Evolutionary conservation across 1,140 invertebrate genomes (phyloP).

Genomic region (Leptopilina clavipes): DNA sequence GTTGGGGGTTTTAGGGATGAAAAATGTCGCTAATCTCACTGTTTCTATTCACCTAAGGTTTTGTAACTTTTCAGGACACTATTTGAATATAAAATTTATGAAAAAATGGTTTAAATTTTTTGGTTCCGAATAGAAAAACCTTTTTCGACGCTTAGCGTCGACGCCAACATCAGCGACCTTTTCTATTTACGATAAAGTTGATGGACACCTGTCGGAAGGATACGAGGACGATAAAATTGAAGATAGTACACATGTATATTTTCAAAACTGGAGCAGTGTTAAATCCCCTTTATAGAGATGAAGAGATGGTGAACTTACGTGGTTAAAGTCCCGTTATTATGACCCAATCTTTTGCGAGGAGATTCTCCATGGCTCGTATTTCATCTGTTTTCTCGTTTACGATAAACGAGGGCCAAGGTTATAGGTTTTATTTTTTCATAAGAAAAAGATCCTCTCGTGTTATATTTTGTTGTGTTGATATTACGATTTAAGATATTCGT

Average conservation of each 20-base stretch:
- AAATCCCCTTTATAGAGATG: slow-evolving; percentile 7
- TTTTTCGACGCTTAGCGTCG: no score
- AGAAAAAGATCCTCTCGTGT: background rate
- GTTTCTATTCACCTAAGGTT: no score
- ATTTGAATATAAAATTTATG: no score
- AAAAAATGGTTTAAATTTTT: no score
- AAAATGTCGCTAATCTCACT: no score
- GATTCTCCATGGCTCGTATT: background rate
- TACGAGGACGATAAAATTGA: background rate
- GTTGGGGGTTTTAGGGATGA: no score
- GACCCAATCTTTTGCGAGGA: slow-evolving; percentile 3
- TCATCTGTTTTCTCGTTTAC: background rate
- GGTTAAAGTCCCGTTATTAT: slow-evolving; percentile 25
- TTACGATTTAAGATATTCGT: slow-evolving; percentile 10
- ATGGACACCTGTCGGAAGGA: background rate
- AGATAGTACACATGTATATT: background rate
- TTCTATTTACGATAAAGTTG: no score
- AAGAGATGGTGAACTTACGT: slow-evolving; percentile 19
- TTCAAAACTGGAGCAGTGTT: background rate
- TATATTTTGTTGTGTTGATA: background rate
- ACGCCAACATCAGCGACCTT: no score
- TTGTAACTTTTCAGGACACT: no score
- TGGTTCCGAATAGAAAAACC: no score
- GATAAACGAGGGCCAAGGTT: slow-evolving; percentile 13
- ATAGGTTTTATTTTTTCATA: background rate